A percentile compares a stretch with the other conserved stretches of the same genome.
Evolutionary conservation across 2,888 invertebrate species (phyloP).

Genomic region (Argyresthia goedartella): DNA sequence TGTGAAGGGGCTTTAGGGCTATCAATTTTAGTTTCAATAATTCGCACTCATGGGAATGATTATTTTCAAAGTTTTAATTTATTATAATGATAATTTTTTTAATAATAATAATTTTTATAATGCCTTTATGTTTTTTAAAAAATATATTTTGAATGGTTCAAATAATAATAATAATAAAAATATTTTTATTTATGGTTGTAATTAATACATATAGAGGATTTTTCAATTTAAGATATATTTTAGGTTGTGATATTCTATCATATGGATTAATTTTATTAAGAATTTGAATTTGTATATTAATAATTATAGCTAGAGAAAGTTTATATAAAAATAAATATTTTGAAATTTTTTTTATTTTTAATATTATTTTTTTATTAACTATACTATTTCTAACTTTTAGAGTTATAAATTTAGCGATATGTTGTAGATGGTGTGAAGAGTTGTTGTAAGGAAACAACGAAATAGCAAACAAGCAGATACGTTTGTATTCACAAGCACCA

Average conservation of each 20-base stretch:
- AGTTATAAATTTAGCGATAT: too few relatives aligned
- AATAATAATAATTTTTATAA: slow-evolving; percentile 55
- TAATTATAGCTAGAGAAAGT: slow-evolving; percentile 69
- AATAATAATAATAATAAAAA: slow-evolving; percentile 57
- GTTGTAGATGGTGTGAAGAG: too few relatives aligned
- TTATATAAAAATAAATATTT: slow-evolving; percentile 51
- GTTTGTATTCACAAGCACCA: too few relatives aligned
- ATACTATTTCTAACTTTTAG: slow-evolving; percentile 71
- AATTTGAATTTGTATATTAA: slow-evolving; percentile 73
- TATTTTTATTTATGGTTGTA: slow-evolving; percentile 58
- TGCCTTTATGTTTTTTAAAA: slow-evolving; percentile 60
- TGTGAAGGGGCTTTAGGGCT: slow-evolving; percentile 76
- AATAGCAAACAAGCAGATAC: too few relatives aligned
- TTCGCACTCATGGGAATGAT: slow-evolving; percentile 75
- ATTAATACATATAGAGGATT: slow-evolving; percentile 35
- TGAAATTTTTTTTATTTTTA: slow-evolving; percentile 61
- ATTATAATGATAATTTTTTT: slow-evolving; percentile 72
- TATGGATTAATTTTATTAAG: slow-evolving; percentile 69
- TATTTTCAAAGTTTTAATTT: slow-evolving; percentile 71
- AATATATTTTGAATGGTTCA: slow-evolving; percentile 68
- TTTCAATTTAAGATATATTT: slow-evolving; percentile 48
- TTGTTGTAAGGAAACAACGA: too few relatives aligned
- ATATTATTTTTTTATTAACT: slow-evolving; percentile 63
- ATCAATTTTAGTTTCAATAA: slow-evolving; percentile 72
- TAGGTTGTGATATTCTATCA: slow-evolving; percentile 64